Conservation (phyloP, 1,140 invertebrate species). For the Hermetia illucens region DNA sequence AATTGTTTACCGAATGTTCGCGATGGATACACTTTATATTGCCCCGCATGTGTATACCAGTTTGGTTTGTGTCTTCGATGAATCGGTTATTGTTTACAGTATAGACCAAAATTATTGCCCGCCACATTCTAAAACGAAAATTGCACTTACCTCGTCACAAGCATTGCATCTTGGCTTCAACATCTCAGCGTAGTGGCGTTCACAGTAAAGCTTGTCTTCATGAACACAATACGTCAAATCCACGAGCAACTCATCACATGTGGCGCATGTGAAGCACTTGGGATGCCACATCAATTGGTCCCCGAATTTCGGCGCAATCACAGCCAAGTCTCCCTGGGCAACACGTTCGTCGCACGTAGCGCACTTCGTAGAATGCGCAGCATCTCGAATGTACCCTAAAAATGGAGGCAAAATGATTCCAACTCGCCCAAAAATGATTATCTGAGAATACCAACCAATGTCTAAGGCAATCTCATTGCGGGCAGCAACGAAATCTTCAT, state of each 20-base stretch:
- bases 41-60: no score
- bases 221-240: constrained; percentile 86
- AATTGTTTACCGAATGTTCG: no score
- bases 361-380: constrained; percentile 30
- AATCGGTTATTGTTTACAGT: no score
- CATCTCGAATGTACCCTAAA: constrained; percentile 27
- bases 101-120: no score
- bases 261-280: constrained; percentile 70
- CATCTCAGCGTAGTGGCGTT: constrained; percentile 85
- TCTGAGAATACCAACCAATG: constrained; percentile 48
- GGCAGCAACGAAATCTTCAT: constrained; percentile 79
- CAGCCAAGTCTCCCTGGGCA: constrained; percentile 33
- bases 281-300: constrained; percentile 65
- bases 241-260: constrained; percentile 75
- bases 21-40: no score
- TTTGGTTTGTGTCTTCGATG: no score
- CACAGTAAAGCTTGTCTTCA: constrained; percentile 76
- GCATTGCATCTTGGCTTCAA: constrained; percentile 82
- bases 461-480: constrained; percentile 91
- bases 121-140: no score
- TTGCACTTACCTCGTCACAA: constrained; percentile 82
- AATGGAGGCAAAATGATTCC: not conserved
- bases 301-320: constrained; percentile 36
- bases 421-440: not conserved
- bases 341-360: constrained; percentile 37